Base-by-base conservation (phyloP, 2,113 vertebrate genomes). In the Chamaetylas fuelleborni region DNA sequence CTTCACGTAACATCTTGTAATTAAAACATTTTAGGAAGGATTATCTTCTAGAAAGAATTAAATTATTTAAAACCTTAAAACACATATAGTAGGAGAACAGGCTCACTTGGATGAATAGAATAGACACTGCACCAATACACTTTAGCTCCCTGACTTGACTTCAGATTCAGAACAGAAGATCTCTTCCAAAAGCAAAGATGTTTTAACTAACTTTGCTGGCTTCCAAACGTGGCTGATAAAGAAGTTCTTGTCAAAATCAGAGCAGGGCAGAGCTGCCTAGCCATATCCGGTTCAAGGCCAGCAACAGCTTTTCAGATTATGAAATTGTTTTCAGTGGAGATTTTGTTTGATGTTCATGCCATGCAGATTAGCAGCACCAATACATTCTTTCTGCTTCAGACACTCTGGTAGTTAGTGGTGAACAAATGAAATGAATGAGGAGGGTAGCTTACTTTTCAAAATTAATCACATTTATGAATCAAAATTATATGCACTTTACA, bases 271-370 rank as follows among this genome's bases (percentile, higher is more conserved):
- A 90, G 80, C 40, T 65, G 81, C 90, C 71, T 65, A 65, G 66
- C 60, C 11, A 0, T 71, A 89, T 83, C 88, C 61, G 28, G 53
- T 76, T 64, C 70, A 94, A 84, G 69, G 82, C 81, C 79, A 93
- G 56, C 67, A 94, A 53, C 80, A 92, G 96, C 94, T 96, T 97
- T 97, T 91, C 94, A 95, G 95, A 92, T 97, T 97, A 96, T 80
- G 61, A 92, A 96, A 92, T 74, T 90, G 91, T 91, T 94, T 90
- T 93, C 93, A 95, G 61, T 43, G 58, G 93, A 95, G 94, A 95
- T 97, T 97, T 96, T 70, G 65, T 97, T 82, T 95, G 92, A 95
- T 40, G 34, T 96, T 89, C 54, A 26, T 92, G 80, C 89, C 51
- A 61, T 0, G 2, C 65, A 95, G 94, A 97, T 97, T 95, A 96